These are phyloP conservation scores for Sciaenops ocellatus DNA, from an alignment of 2,797 vertebrate genomes.

Conservation along the genomic window DNA sequence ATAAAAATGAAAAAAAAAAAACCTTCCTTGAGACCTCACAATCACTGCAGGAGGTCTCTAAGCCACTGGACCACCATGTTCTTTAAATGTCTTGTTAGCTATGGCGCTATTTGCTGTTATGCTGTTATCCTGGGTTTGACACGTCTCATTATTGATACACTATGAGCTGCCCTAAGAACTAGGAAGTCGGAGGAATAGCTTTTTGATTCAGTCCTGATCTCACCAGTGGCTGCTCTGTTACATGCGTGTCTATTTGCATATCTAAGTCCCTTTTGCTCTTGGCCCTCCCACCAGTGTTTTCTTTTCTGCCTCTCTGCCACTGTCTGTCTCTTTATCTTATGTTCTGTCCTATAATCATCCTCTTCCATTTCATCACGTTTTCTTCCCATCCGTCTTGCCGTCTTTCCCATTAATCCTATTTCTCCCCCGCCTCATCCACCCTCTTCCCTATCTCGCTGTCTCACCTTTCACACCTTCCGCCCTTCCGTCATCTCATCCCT, in stretches of 20 bases:
- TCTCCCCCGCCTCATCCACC: not conserved
- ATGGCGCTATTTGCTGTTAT: not conserved
- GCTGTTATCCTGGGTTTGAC: conserved; percentile 32
- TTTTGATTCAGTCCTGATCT: conserved; percentile 38
- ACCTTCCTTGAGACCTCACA: not conserved
- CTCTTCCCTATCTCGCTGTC: conserved; percentile 10
- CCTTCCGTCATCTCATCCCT: conserved; percentile 14
- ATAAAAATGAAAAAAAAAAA: too few relatives aligned
- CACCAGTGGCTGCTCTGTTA: conserved; percentile 28
- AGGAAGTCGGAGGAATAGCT: conserved; percentile 27
- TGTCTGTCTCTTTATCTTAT: conserved; percentile 11
- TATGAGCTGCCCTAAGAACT: conserved; percentile 25
- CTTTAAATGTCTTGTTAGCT: conserved; percentile 38
- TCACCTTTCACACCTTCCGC: conserved; percentile 48
- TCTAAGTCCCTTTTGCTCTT: conserved; percentile 7
- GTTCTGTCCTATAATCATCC: conserved; percentile 34
- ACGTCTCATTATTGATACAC: conserved; percentile 44
- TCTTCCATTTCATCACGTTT: conserved; percentile 26
- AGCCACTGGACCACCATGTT: not conserved
- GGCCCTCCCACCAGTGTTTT: conserved; percentile 46
- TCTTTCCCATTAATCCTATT: conserved; percentile 54
- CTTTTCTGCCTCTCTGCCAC: conserved; percentile 13
- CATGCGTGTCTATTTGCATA: conserved; percentile 47
- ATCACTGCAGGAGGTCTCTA: conserved; percentile 15
- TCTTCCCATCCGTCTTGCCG: conserved; percentile 24